A percentile compares a stretch with the other conserved stretches of the same genome.
These are phyloP conservation scores for Drosophila ezoana DNA, from an alignment of 2,888 invertebrate genomes.

Conservation along the genomic window DNA sequence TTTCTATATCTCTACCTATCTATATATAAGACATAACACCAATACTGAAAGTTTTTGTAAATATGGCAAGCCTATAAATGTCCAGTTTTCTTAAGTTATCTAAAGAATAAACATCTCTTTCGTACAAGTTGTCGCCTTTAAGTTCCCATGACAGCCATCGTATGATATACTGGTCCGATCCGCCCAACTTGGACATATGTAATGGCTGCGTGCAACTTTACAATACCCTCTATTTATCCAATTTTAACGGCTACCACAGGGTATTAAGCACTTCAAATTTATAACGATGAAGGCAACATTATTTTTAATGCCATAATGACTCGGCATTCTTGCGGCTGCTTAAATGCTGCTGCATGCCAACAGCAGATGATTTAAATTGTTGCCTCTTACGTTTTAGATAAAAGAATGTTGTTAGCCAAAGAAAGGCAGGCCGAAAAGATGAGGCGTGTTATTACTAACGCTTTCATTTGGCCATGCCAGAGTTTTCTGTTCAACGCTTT, in stretches of 20 bases:
- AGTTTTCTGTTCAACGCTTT: too few relatives aligned
- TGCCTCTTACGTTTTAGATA: background rate
- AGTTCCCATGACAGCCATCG: too few relatives aligned
- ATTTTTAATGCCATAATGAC: constrained; percentile 10
- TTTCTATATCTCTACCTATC: too few relatives aligned
- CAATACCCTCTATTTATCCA: background rate
- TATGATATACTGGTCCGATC: background rate
- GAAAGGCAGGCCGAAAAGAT: background rate
- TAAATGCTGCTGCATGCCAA: constrained; percentile 5
- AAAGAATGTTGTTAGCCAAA: too few relatives aligned
- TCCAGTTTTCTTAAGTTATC: too few relatives aligned
- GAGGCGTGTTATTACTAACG: background rate
- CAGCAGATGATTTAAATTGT: constrained; percentile 4
- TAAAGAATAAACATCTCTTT: too few relatives aligned
- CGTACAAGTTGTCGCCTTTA: too few relatives aligned
- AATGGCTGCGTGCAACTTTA: background rate
- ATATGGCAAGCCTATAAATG: too few relatives aligned
- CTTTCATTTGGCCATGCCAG: too few relatives aligned
- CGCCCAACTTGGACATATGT: background rate
- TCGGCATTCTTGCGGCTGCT: constrained; percentile 10
- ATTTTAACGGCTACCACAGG: background rate
- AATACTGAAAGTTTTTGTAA: too few relatives aligned
- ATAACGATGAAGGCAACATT: constrained; percentile 8
- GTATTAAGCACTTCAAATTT: background rate
- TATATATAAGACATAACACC: too few relatives aligned